Conservation (phyloP, 2,797 vertebrate species). For the Lateolabrax maculatus region DNA sequence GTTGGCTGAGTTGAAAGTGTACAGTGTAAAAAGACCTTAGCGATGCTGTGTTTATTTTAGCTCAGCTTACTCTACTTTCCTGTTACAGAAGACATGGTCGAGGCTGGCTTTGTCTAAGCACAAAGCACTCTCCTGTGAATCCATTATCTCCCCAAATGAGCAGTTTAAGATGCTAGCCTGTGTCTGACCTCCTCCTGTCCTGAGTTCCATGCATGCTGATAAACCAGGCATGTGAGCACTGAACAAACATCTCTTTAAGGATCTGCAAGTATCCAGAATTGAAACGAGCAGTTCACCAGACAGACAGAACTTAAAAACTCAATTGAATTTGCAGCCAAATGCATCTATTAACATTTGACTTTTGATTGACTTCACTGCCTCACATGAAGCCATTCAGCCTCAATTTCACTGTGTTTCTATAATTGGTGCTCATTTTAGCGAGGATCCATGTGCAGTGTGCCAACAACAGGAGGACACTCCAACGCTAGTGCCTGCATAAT, state of each 20-base stretch:
- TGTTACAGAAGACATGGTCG: constrained; percentile 16
- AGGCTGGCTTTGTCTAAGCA: constrained; percentile 13
- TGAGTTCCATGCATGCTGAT: constrained; percentile 35
- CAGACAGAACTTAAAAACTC: constrained; percentile 2
- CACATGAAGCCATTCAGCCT: constrained; percentile 16
- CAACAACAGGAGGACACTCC: constrained; percentile 24
- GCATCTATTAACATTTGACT: constrained; percentile 51
- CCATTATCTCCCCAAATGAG: constrained; percentile 67
- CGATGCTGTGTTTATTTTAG: constrained; percentile 25
- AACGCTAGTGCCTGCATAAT: constrained; percentile 23
- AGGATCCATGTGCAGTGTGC: background rate
- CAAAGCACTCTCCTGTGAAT: constrained; percentile 51
- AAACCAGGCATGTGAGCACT: constrained; percentile 31
- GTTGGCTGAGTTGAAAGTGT: background rate
- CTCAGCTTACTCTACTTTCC: constrained; percentile 28
- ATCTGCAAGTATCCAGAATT: constrained; percentile 10
- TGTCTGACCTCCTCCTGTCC: constrained; percentile 53
- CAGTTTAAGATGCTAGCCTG: constrained; percentile 57
- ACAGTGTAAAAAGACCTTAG: constrained; percentile 21
- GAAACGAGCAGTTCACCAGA: constrained; percentile 16
- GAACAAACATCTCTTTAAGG: constrained; percentile 35
- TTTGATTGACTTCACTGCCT: constrained; percentile 42
- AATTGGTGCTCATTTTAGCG: constrained; percentile 19
- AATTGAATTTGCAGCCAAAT: constrained; percentile 42
- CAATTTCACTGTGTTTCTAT: background rate